Base-by-base conservation (phyloP, 2,888 invertebrate genomes). In the Tipula confusa region DNA sequence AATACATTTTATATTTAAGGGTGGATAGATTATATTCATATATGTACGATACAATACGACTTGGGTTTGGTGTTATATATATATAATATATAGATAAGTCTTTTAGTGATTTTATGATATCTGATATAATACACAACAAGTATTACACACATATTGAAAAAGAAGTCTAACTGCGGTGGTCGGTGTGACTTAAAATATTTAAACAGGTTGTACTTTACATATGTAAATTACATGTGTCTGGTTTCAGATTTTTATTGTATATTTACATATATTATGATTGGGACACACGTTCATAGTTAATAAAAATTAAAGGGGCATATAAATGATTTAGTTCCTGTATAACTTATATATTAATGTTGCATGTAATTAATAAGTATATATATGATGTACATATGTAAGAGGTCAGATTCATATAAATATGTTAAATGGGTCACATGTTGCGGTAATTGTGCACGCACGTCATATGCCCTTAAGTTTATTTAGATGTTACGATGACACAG, bases 201-300 rank as follows among this genome's bases (percentile, higher is more conserved):
- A 64, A 64, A 64, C 64, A 64, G 24, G 43, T 43, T 15, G 43
- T 43, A 43, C 15, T 43, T 43, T 43, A 43, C n/a, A n/a, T 43
- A 15, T 15, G 6, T 36, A 36, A 36, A 11, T 6, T 18, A 64
- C 64, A 64, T 64, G 64, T 64, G 64, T 24, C 64, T 64, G 9
- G 24, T 64, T 64, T 64, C 64, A 64, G 64, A 64, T 64, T 64
- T 43, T 1, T 38, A 3, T 43, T 36, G n/a, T n/a, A n/a, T n/a
- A n/a, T n/a, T 36, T 36, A 1, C 15, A 7, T 64, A 1, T 64
- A 24, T 64, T 64, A 24, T 64, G 24, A 24, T 64, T 64, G 82
- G 82, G 48, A 36, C 84, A 83, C 84, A 83, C 84, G 84, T 84
- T 81, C 83, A 81, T 81, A 84, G 83, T 84, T 84, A 83, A 81